Conservation (phyloP, 2,113 vertebrate genomes). For the Trogon surrucura region DNA sequence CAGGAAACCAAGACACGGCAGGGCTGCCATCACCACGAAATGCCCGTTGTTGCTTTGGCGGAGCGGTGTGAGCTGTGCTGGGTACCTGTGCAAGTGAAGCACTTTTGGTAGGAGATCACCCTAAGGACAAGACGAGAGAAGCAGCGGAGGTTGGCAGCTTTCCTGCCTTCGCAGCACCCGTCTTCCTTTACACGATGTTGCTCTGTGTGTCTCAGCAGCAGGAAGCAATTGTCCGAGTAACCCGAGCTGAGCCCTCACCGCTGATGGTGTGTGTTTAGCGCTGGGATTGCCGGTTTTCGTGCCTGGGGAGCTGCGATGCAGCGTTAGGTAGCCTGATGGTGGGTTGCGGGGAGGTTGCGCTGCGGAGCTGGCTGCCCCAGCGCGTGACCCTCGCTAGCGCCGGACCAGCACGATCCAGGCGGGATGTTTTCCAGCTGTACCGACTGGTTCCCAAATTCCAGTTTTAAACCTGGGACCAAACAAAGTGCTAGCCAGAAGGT, state of each 20-base stretch:
- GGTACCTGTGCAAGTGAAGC: rapidly evolving
- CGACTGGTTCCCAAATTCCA: slow-evolving; percentile 20
- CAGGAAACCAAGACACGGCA: not conserved
- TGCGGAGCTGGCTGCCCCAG: not conserved
- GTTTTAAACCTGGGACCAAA: slow-evolving; percentile 14
- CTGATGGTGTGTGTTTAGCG: not conserved
- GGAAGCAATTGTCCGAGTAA: not conserved
- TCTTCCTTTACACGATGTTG: rapidly evolving
- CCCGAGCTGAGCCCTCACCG: not conserved
- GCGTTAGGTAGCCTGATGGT: not conserved
- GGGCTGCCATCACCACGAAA: not conserved
- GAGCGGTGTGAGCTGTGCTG: not conserved
- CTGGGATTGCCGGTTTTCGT: not conserved
- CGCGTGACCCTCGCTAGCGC: not conserved
- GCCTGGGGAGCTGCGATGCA: not conserved
- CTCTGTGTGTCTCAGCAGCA: not conserved
- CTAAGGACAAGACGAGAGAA: not conserved
- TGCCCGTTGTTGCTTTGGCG: rapidly evolving
- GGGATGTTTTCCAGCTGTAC: slow-evolving; percentile 12
- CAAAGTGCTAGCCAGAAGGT: not conserved
- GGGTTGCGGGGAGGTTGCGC: not conserved
- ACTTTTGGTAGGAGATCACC: not conserved
- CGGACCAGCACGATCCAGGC: not conserved
- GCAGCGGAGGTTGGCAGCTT: not conserved
- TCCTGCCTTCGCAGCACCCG: not conserved